These are phyloP conservation scores for Strigamia maritima DNA, from an alignment of 2,888 invertebrate genomes.

Conservation along the genomic window DNA sequence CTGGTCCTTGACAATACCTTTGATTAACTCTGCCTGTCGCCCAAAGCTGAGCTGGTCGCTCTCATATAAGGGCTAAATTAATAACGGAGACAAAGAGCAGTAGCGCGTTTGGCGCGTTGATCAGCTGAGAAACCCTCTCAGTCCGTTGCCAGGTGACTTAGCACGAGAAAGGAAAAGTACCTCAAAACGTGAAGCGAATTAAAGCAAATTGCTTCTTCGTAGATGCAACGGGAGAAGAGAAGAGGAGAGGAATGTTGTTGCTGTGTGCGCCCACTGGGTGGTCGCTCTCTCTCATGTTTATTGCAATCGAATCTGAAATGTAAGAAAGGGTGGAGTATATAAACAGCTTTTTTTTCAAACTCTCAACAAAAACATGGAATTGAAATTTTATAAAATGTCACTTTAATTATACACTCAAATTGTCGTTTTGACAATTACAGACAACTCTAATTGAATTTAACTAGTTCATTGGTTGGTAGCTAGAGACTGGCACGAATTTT, in stretches of 20 bases:
- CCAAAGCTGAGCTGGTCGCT: slow-evolving; percentile 7
- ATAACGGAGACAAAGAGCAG: slow-evolving; percentile 3
- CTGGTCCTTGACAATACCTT: slow-evolving; percentile 20
- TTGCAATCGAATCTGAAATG: not conserved
- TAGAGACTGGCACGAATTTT: too few relatives aligned
- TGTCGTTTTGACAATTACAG: too few relatives aligned
- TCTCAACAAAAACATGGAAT: too few relatives aligned
- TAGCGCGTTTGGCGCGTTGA: too few relatives aligned
- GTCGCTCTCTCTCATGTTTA: not conserved
- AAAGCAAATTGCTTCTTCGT: too few relatives aligned
- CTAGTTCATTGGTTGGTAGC: too few relatives aligned
- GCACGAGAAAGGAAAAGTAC: not conserved
- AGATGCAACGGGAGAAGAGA: too few relatives aligned
- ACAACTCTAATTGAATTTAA: too few relatives aligned
- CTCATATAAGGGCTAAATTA: not conserved
- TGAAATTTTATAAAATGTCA: too few relatives aligned
- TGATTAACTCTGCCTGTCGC: slow-evolving; percentile 22
- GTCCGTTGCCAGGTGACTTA: slow-evolving; percentile 2
- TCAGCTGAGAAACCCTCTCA: not conserved
- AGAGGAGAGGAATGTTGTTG: too few relatives aligned
- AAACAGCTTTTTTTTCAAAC: not conserved
- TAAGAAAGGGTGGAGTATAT: not conserved
- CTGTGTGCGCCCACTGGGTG: not conserved
- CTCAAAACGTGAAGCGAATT: too few relatives aligned
- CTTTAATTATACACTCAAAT: too few relatives aligned